phyloP scores from a whole-genome alignment of 2,113 vertebrate species.

The Arizona elegans region DNA sequence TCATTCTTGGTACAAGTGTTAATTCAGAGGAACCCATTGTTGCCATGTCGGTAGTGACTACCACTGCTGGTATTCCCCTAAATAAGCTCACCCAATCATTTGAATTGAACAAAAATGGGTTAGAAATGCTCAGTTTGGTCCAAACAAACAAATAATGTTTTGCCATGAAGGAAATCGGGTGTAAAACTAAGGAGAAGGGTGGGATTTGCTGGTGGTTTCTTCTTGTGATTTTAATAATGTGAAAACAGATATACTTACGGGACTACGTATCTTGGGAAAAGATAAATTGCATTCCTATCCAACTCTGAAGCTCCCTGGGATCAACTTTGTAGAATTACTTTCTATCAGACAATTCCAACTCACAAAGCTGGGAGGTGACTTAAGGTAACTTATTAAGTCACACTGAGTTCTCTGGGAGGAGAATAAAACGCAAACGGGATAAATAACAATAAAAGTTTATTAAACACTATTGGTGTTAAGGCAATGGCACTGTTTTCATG shows the following conservation, averaged over 20 bases:
- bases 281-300: neutral
- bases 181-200: neutral
- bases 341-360: neutral
- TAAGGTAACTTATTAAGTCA: neutral
- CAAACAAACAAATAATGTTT: neutral
- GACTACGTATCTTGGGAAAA: neutral
- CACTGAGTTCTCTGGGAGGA: neutral
- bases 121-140: neutral
- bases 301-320: neutral
- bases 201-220: neutral
- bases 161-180: neutral
- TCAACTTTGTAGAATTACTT: neutral
- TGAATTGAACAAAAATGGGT: neutral
- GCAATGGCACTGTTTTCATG: neutral
- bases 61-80: neutral
- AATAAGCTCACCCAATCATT: neutral
- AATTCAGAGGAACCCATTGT: neutral
- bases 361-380: neutral
- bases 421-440: neutral
- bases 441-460: neutral
- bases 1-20: neutral
- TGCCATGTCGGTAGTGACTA: neutral
- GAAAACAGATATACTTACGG: neutral
- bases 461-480: neutral
- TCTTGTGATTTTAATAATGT: neutral